A percentile compares a stretch with the other conserved stretches of the same genome.
These are phyloP conservation scores for Mesoclemmys tuberculata DNA, from an alignment of 2,113 vertebrate species.

Conservation along the genomic window DNA sequence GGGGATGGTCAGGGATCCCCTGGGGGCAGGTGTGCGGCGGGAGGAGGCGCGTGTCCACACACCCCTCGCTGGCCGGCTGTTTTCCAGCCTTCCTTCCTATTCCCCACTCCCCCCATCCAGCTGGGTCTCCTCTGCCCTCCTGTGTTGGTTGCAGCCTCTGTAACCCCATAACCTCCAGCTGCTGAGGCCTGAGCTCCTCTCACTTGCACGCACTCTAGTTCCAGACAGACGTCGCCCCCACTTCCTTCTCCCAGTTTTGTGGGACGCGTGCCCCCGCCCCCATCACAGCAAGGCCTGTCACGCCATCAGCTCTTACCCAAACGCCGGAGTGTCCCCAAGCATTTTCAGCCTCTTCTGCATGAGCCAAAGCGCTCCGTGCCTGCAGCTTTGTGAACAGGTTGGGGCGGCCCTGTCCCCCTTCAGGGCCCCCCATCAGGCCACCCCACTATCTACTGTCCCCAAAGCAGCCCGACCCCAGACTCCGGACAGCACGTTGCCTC, in stretches of 20 bases:
- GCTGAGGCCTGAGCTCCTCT: neutral
- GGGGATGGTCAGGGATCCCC: neutral
- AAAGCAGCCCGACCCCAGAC: too few relatives aligned
- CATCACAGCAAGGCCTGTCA: neutral
- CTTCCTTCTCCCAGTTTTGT: neutral
- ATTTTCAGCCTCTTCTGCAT: neutral
- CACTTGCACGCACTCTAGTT: neutral
- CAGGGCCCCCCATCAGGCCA: too few relatives aligned
- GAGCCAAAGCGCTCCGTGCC: neutral
- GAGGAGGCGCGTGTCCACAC: too few relatives aligned
- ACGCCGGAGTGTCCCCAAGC: neutral
- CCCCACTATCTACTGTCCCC: too few relatives aligned
- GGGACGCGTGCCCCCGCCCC: neutral
- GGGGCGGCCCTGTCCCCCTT: too few relatives aligned
- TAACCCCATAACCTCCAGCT: neutral
- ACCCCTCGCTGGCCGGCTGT: too few relatives aligned
- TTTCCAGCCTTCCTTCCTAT: too few relatives aligned
- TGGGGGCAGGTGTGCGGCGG: too few relatives aligned
- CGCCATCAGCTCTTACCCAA: neutral
- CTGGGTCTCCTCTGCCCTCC: too few relatives aligned
- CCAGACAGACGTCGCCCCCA: neutral
- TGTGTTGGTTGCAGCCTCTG: too few relatives aligned
- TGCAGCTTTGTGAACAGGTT: neutral
- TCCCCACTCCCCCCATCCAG: too few relatives aligned
- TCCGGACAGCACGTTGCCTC: too few relatives aligned